A percentile compares a stretch with the other conserved stretches of the same genome.
These are phyloP conservation scores for Eremophila alpestris DNA, from an alignment of 2,797 vertebrate genomes.

Conservation along the genomic window DNA sequence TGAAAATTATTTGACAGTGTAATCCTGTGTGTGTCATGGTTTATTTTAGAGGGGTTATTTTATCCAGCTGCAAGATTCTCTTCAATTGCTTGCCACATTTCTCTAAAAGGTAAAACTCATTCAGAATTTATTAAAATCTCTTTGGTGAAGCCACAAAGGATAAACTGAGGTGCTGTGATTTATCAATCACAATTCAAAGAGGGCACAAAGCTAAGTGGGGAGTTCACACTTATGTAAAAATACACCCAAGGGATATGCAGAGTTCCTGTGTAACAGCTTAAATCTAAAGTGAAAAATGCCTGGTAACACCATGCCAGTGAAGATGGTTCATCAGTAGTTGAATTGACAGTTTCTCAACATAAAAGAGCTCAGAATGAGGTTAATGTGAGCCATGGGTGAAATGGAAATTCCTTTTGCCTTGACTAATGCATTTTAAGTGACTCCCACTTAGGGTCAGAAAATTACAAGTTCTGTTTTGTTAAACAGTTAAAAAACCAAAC, in stretches of 20 bases:
- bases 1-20: neutral
- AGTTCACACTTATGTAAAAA: neutral
- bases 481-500: slow-evolving; percentile 44
- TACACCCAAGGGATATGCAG: neutral
- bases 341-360: neutral
- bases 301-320: neutral
- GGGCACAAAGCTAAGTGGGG: neutral
- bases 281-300: neutral
- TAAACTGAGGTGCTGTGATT: neutral
- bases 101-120: neutral
- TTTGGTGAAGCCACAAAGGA: neutral
- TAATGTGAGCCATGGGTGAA: slow-evolving; percentile 5
- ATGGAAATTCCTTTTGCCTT: slow-evolving; percentile 33
- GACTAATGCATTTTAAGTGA: slow-evolving; percentile 50
- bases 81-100: neutral
- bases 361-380: neutral
- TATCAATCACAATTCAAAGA: neutral
- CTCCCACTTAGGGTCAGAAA: slow-evolving; percentile 46
- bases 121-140: neutral
- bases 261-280: neutral
- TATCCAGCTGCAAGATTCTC: neutral
- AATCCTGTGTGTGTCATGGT: neutral
- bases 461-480: slow-evolving; percentile 53
- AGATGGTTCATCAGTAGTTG: neutral
- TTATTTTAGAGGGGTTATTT: neutral